Conservation (phyloP, 1,140 invertebrate genomes). For the Rhagoletis pomonella region DNA sequence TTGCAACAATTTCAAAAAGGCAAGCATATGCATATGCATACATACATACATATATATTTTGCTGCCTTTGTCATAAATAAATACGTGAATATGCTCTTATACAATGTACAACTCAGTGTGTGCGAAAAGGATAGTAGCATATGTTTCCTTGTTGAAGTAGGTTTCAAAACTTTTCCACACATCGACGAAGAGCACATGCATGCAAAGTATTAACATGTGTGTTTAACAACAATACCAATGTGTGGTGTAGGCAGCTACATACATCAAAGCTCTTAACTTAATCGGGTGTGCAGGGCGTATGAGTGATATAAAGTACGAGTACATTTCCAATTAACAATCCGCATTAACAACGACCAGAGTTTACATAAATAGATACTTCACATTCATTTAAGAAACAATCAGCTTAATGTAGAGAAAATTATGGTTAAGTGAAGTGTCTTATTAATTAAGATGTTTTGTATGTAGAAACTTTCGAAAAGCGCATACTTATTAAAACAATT, state of each 20-base stretch:
- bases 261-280: not conserved
- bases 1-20: conserved; percentile 4
- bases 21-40: not conserved
- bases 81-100: not conserved
- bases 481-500: too few relatives aligned
- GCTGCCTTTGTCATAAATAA: not conserved
- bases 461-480: too few relatives aligned
- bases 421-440: not conserved
- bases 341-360: not conserved
- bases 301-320: not conserved
- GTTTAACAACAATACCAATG: not conserved
- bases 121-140: not conserved
- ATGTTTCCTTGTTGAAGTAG: not conserved
- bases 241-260: too few relatives aligned
- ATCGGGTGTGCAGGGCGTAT: not conserved
- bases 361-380: not conserved
- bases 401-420: not conserved
- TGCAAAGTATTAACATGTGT: not conserved
- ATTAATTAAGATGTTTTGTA: not conserved
- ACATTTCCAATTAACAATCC: not conserved
- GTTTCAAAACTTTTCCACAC: conserved; percentile 15
- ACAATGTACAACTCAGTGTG: not conserved
- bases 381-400: not conserved
- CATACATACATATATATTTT: not conserved
- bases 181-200: not conserved